Conservation (phyloP, 1,140 invertebrate genomes). For the Achroia grisella region DNA sequence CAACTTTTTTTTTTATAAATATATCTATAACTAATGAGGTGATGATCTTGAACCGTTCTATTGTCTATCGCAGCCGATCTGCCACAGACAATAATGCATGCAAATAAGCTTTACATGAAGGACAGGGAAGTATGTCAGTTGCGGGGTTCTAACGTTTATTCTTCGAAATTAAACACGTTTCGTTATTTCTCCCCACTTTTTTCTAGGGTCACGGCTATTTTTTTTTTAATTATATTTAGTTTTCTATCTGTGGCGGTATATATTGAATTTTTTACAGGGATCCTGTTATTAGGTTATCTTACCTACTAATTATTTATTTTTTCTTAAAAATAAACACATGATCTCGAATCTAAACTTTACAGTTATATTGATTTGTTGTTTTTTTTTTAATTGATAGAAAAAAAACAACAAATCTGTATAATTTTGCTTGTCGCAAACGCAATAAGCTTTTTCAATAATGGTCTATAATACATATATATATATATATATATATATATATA, state of each 20-base stretch:
- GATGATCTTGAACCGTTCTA: slow-evolving; percentile 23
- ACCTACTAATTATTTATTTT: no score
- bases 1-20: no score
- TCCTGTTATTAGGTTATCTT: slow-evolving; percentile 21
- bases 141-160: slow-evolving; percentile 4
- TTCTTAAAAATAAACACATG: no score
- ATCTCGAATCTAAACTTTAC: background rate
- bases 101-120: slow-evolving; percentile 48
- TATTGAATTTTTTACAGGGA: slow-evolving; percentile 21
- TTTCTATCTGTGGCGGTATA: slow-evolving; percentile 8
- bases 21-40: background rate
- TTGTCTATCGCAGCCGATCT: slow-evolving; percentile 23
- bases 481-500: slow-evolving; percentile 6
- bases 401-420: slow-evolving; percentile 4
- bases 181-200: no score
- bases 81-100: slow-evolving; percentile 45
- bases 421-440: slow-evolving; percentile 14
- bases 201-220: slow-evolving; percentile 12
- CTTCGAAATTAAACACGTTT: slow-evolving; percentile 8
- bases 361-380: slow-evolving; percentile 11
- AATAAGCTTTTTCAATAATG: slow-evolving; percentile 19
- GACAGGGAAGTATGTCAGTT: slow-evolving; percentile 57
- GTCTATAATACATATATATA: slow-evolving; percentile 5
- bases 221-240: slow-evolving; percentile 9
- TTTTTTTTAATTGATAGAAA: background rate